phyloP scores from a whole-genome alignment of 2,797 vertebrate genomes.

The Melanotaenia parkinsoni region DNA sequence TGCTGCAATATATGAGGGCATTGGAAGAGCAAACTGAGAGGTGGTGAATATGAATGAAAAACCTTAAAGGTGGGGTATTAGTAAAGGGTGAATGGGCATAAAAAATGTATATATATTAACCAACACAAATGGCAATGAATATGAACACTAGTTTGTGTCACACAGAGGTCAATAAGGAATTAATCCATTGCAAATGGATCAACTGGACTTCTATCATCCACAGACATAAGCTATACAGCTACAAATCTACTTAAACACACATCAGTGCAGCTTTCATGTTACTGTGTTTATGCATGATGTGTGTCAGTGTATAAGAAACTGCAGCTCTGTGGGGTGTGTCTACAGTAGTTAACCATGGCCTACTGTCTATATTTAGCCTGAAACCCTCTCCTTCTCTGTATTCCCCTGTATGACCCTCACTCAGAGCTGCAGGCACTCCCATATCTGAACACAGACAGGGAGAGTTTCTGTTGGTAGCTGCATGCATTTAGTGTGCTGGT shows the following conservation, averaged over 20 bases:
- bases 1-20: slow-evolving; percentile 56
- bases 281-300: slow-evolving; percentile 33
- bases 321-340: slow-evolving; percentile 71
- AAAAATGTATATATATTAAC: slow-evolving; percentile 32
- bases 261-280: slow-evolving; percentile 19
- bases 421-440: slow-evolving; percentile 82
- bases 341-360: slow-evolving; percentile 76
- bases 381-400: slow-evolving; percentile 64
- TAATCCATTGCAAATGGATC: slow-evolving; percentile 26
- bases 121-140: slow-evolving; percentile 21
- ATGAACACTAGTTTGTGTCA: slow-evolving; percentile 27
- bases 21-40: slow-evolving; percentile 31
- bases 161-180: slow-evolving; percentile 56
- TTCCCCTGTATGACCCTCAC: slow-evolving; percentile 74
- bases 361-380: slow-evolving; percentile 82
- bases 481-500: slow-evolving; percentile 16
- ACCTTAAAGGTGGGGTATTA: slow-evolving; percentile 18
- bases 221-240: slow-evolving; percentile 20
- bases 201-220: slow-evolving; percentile 29
- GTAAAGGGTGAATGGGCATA: slow-evolving; percentile 6
- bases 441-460: slow-evolving; percentile 72
- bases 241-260: slow-evolving; percentile 11
- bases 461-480: slow-evolving; percentile 29
- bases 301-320: slow-evolving; percentile 49
- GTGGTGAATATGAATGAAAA: slow-evolving; percentile 24